Evolutionary conservation across 2,888 invertebrate genomes (phyloP).

Genomic region (Nebria salina): DNA sequence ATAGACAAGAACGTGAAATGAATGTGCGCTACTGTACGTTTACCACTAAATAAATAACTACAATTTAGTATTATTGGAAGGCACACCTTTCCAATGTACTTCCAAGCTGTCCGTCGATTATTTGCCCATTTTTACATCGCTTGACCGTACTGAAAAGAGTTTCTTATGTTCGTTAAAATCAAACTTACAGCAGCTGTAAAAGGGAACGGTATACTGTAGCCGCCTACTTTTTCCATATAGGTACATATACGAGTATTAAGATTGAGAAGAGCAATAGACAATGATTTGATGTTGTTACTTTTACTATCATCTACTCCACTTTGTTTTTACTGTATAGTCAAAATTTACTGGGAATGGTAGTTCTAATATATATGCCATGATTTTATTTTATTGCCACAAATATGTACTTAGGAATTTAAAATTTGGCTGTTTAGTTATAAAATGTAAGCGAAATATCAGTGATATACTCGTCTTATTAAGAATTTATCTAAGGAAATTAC

Average conservation of each 20-base stretch:
- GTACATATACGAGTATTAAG: not conserved
- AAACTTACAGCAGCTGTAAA: not conserved
- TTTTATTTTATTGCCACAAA: too few relatives aligned
- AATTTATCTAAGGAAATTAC: too few relatives aligned
- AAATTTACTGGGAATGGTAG: too few relatives aligned
- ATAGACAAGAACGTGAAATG: too few relatives aligned
- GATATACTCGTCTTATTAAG: too few relatives aligned
- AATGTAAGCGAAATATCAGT: too few relatives aligned
- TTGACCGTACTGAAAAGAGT: not conserved
- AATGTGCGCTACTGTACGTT: too few relatives aligned
- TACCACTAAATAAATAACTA: not conserved
- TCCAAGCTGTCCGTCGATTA: not conserved
- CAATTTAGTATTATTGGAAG: conserved; percentile 1
- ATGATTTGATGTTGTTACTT: not conserved
- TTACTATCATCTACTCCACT: not conserved
- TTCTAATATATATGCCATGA: too few relatives aligned
- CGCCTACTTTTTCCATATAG: not conserved
- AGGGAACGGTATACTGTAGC: not conserved
- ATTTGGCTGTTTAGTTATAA: too few relatives aligned
- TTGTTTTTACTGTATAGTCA: not conserved
- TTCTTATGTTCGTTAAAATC: not conserved
- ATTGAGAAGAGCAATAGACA: not conserved
- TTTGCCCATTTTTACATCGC: conserved; percentile 1
- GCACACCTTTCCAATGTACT: not conserved
- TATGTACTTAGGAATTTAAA: too few relatives aligned